Base-by-base conservation (phyloP, 2,113 vertebrate genomes). In the Psilopsiagon aymara region DNA sequence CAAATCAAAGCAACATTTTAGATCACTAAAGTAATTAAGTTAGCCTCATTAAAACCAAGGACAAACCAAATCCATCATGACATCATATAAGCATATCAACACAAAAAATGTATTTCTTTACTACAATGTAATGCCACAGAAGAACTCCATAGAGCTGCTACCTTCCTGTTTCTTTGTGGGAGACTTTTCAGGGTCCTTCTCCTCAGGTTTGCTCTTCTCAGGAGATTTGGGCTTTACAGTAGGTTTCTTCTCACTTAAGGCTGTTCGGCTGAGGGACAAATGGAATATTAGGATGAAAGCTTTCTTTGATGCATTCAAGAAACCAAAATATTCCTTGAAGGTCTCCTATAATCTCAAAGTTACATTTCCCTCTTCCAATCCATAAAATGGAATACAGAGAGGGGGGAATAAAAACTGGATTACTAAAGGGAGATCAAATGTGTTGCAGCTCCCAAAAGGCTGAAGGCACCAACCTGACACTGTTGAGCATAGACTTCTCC, bases 101-200 rank as follows among this genome's bases (percentile, higher is more conserved):
- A 67, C 18, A 59, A 67, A 47, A 28, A 17, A 21, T 0, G 1
- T 11, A 2, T 57, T 39, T 47, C 13, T 69, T n/a, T 64, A 19
- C 17, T 68, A 46, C 0, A 0, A 9, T 24, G 9, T 7, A 35
- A 24, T 33, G 46, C 20, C 25, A 11, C 0, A 55, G 27, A 62
- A 59, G 27, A 59, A 41, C 13, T 46, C 59, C 23, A 10, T 5
- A 21, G 7, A n/a, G 41, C 27, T 41, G 33, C 68, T 93, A 99
- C 99, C 99, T 98, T 99, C 99, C 59, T 98, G 98, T 91, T 99
- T 99, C 97, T 99, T 99, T 63, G 99, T 98, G 75, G 99, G 99
- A 55, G 99, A 99, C 85, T 99, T 99, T 64, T 99, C 99, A 8
- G 98, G 97, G 91, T 99, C 99, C 94, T 99, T 99, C 78, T 99